Base-by-base conservation (phyloP, 2,113 vertebrate species). In the Ia io region DNA sequence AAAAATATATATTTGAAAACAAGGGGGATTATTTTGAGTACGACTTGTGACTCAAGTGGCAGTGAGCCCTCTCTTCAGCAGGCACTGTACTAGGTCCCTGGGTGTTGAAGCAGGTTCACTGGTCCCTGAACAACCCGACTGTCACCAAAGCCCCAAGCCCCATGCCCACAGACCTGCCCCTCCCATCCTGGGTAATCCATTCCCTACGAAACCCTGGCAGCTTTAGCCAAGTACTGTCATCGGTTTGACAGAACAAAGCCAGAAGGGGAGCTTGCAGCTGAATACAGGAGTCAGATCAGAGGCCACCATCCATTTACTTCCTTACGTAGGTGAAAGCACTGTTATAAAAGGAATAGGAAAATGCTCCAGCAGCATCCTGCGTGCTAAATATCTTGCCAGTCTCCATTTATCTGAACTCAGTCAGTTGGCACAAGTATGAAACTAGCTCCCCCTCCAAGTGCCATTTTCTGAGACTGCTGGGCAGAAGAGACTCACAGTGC, bases 141-240 rank as follows among this genome's bases (percentile, higher is more conserved):
- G 4, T 40, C 17, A 82, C 2, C 47, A 69, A 83, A 69, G 25
- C 4, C 25, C 5, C 8, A 14, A 63, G 20, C 3, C 22, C 5
- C 13, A 22, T 16, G 2, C 17, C 2, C 14, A 73, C 0, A 69
- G 53, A 0, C 13, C 20, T 17, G 22, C 44, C 10, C 0, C 59
- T 84, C 30, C 7, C 25, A 42, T 32, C 3, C 22, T n/a, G 20
- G 9, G 14, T 40, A 71, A 49, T 32, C 18, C 6, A 63, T 25
- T 78, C 5, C 32, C 3, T 20, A 6, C 44, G 59, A 63, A 25
- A 56, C 13, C 16, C 44, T 2, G 40, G 69, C 8, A 92, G 0
- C 8, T 35, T 84, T 37, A 76, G 8, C 17, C 6, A 28, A 71
- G 17, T 71, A 12, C 13, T 67, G 18, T 18, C 6, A 56, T 23